Conservation (phyloP, 2,888 invertebrate genomes). For the Schizaphis graminum region DNA sequence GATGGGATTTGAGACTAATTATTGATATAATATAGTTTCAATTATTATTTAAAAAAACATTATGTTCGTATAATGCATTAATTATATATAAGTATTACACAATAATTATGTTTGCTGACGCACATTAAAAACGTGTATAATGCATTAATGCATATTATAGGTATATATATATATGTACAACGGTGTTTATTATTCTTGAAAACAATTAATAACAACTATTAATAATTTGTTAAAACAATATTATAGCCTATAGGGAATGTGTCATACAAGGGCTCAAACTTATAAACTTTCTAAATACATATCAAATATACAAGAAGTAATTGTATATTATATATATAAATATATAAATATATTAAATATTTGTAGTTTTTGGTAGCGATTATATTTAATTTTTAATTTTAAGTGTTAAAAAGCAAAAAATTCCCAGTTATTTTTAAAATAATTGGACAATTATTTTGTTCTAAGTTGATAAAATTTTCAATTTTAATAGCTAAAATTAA, state of each 20-base stretch:
- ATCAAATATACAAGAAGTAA: not conserved
- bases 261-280: not conserved
- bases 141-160: not conserved
- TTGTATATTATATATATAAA: not conserved
- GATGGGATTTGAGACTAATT: not conserved
- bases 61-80: not conserved
- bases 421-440: not conserved
- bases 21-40: slow-evolving; percentile 9
- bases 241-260: not conserved
- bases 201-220: not conserved
- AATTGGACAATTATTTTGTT: not conserved
- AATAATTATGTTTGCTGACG: not conserved
- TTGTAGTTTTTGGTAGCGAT: not conserved
- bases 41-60: slow-evolving; percentile 34
- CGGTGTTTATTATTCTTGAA: not conserved
- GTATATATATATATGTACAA: not conserved
- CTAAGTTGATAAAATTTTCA: too few relatives aligned
- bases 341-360: not conserved
- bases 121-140: not conserved
- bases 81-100: not conserved
- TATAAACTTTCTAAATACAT: not conserved
- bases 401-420: not conserved
- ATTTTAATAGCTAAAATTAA: too few relatives aligned
- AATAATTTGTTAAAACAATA: not conserved
- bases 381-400: not conserved